Percentiles rank a stretch among this genome's conserved stretches.
These are phyloP conservation scores for Lepeophtheirus salmonis DNA, from an alignment of 1,140 invertebrate species.

Conservation along the genomic window DNA sequence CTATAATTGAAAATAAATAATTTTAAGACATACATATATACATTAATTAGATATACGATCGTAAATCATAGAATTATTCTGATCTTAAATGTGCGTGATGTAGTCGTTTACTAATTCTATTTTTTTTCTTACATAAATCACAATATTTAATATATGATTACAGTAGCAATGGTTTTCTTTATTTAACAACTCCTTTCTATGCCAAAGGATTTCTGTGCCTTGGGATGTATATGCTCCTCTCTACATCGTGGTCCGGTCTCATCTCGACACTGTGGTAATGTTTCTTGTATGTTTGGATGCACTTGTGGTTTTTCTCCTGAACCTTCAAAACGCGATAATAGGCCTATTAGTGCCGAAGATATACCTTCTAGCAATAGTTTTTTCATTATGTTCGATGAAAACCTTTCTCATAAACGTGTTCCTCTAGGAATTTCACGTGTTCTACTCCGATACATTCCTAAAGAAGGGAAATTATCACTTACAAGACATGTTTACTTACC, in stretches of 20 bases:
- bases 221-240: background rate
- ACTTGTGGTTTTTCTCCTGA: background rate
- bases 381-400: background rate
- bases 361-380: background rate
- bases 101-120: too few species aligned
- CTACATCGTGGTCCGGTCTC: background rate
- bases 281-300: background rate
- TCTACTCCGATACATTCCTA: background rate
- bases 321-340: background rate
- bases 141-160: too few species aligned
- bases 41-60: too few species aligned
- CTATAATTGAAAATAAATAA: too few species aligned
- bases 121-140: too few species aligned
- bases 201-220: background rate
- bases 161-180: too few species aligned
- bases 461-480: background rate
- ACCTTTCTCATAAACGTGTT: background rate
- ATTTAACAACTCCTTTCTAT: background rate
- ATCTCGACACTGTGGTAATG: background rate
- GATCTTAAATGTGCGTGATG: too few species aligned
- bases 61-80: too few species aligned
- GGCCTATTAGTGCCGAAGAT: background rate
- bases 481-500: background rate
- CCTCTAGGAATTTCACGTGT: background rate
- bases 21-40: too few species aligned